Conservation (phyloP, 2,113 vertebrate species). For the Hirundichthys speculiger region DNA sequence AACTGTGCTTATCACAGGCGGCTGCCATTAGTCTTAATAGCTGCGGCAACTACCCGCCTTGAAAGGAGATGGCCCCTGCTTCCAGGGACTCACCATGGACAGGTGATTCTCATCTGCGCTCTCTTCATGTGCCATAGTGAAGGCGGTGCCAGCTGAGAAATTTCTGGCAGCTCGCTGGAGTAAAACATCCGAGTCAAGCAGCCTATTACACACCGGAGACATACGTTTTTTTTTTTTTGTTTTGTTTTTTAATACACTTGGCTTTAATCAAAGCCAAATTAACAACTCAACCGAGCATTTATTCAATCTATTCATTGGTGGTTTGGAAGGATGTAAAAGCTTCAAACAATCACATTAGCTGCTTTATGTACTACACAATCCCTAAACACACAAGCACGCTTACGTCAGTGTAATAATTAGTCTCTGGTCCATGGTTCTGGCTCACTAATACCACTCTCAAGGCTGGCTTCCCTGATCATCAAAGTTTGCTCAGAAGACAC, state of each 20-base stretch:
- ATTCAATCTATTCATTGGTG: conserved; percentile 13
- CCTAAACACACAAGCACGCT: neutral
- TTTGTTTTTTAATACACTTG: no score
- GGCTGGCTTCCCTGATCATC: neutral
- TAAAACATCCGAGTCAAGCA: conserved; percentile 37
- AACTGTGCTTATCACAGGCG: conserved; percentile 69
- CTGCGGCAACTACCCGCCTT: conserved; percentile 54
- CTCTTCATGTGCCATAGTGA: conserved; percentile 48
- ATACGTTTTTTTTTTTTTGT: conserved; percentile 52
- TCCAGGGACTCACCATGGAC: conserved; percentile 39
- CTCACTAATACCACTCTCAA: neutral
- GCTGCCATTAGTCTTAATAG: conserved; percentile 75
- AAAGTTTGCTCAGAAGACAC: no score
- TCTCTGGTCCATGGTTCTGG: neutral
- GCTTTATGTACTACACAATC: no score
- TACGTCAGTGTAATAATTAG: neutral
- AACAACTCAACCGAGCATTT: conserved; percentile 42
- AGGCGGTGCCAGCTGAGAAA: conserved; percentile 30
- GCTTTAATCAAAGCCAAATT: conserved; percentile 54
- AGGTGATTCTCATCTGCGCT: conserved; percentile 65
- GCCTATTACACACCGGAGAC: conserved; percentile 36
- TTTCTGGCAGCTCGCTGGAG: conserved; percentile 45
- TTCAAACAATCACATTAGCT: conserved; percentile 4
- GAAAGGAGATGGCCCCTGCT: conserved; percentile 50
- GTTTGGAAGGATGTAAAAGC: conserved; percentile 5